Percentiles rank a stretch among this genome's conserved stretches.
Evolutionary conservation across 2,888 invertebrate species (phyloP).

Genomic region (Dynastes tityus): DNA sequence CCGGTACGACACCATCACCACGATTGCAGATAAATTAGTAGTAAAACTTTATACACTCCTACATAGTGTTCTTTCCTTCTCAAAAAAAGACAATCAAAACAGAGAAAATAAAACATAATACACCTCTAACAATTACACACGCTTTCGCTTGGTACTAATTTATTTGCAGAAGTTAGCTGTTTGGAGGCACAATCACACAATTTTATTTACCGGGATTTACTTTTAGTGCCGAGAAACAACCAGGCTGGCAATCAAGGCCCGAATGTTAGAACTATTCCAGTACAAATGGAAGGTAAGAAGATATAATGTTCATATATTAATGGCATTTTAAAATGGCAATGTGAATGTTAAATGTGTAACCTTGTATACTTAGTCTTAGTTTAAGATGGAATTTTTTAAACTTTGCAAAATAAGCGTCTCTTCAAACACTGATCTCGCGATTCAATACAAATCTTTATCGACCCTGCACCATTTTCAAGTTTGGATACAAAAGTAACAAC

Average conservation of each 20-base stretch:
- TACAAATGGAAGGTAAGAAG: conserved; percentile 76
- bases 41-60: conserved; percentile 10
- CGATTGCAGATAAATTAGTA: conserved; percentile 1
- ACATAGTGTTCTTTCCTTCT: conserved; percentile 30
- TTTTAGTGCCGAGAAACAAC: conserved; percentile 42
- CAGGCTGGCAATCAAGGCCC: conserved; percentile 57
- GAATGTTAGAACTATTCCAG: conserved; percentile 76
- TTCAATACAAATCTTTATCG: too few species aligned
- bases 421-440: too few species aligned
- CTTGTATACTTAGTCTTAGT: too few species aligned
- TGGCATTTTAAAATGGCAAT: too few species aligned
- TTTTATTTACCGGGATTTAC: background rate
- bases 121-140: conserved; percentile 34
- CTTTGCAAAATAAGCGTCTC: too few species aligned
- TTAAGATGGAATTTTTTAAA: too few species aligned
- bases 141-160: conserved; percentile 41
- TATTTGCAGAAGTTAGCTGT: background rate
- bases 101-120: conserved; percentile 20
- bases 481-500: too few species aligned
- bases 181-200: too few species aligned
- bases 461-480: too few species aligned
- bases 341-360: too few species aligned
- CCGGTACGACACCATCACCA: conserved; percentile 57
- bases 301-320: background rate
- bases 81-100: conserved; percentile 20